A percentile compares a stretch with the other conserved stretches of the same genome.
Conservation (phyloP, 2,113 vertebrate genomes). For the Equus przewalskii region DNA sequence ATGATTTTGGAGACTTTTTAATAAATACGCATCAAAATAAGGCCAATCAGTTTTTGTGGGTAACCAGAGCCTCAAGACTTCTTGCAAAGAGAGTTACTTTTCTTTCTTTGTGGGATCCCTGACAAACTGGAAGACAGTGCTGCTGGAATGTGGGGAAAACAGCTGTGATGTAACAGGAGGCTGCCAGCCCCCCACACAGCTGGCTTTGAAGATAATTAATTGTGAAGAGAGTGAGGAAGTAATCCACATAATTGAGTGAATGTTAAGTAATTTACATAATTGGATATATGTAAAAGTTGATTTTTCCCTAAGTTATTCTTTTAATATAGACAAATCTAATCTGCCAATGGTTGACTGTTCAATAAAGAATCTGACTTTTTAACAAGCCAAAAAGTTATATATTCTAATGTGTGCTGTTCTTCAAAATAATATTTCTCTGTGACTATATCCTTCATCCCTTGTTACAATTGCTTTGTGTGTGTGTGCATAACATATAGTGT, state of each 20-base stretch:
- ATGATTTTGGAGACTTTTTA: neutral
- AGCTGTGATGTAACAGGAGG: neutral
- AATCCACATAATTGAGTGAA: slow-evolving; percentile 64
- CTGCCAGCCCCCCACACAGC: neutral
- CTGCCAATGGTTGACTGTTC: neutral
- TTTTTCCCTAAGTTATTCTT: slow-evolving; percentile 57
- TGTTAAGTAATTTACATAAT: slow-evolving; percentile 72
- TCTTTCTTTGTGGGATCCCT: slow-evolving; percentile 29
- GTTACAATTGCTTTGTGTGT: neutral
- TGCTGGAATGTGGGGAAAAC: neutral
- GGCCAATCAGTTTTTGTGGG: neutral
- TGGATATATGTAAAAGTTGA: slow-evolving; percentile 39
- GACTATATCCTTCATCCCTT: neutral
- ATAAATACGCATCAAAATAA: neutral
- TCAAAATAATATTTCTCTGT: neutral
- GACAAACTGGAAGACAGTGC: neutral
- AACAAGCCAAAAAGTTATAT: slow-evolving; percentile 14
- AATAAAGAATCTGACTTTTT: neutral
- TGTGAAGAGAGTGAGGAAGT: slow-evolving; percentile 60
- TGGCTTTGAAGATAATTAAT: slow-evolving; percentile 68
- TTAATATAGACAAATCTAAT: slow-evolving; percentile 55
- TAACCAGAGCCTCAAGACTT: slow-evolving; percentile 22
- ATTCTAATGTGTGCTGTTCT: neutral
- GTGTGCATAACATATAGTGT: neutral
- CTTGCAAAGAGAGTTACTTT: slow-evolving; percentile 10